Conservation (phyloP, 2,113 vertebrate genomes). For the Willisornis vidua region DNA sequence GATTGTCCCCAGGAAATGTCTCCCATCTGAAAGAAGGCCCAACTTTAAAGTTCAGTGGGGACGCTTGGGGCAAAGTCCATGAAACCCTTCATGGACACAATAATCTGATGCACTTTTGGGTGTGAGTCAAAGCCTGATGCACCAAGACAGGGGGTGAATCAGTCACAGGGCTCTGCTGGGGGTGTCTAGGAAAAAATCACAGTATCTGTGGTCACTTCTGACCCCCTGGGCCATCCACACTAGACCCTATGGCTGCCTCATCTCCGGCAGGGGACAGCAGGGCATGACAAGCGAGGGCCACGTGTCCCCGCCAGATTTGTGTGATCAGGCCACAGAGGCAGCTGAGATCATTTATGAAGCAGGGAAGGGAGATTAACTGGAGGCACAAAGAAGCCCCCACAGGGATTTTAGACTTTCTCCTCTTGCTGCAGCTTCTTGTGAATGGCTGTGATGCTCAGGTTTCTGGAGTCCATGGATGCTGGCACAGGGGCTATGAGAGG, state of each 20-base stretch:
- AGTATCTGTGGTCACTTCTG: background rate
- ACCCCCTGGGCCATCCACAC: background rate
- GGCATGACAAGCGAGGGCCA: background rate
- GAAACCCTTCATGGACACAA: background rate
- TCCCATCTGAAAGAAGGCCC: background rate
- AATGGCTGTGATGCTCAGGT: background rate
- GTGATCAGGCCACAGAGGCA: background rate
- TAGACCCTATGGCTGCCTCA: background rate
- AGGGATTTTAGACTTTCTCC: slow-evolving; percentile 33
- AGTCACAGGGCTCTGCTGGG: slow-evolving; percentile 35
- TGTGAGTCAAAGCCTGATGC: slow-evolving; percentile 54
- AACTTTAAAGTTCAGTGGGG: background rate
- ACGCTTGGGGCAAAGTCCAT: background rate
- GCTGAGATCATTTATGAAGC: background rate
- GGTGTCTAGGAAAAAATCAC: slow-evolving; percentile 9
- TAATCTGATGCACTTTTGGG: background rate
- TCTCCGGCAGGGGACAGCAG: background rate
- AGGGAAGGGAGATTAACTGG: background rate
- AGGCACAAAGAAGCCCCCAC: background rate
- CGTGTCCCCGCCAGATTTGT: background rate
- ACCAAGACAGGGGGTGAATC: slow-evolving; percentile 50
- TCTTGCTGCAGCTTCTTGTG: background rate
- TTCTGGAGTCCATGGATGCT: background rate
- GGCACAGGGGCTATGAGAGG: background rate
- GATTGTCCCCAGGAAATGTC: background rate